Evolutionary conservation across 2,113 vertebrate genomes (phyloP).

Genomic region (Paradisaea rubra): DNA sequence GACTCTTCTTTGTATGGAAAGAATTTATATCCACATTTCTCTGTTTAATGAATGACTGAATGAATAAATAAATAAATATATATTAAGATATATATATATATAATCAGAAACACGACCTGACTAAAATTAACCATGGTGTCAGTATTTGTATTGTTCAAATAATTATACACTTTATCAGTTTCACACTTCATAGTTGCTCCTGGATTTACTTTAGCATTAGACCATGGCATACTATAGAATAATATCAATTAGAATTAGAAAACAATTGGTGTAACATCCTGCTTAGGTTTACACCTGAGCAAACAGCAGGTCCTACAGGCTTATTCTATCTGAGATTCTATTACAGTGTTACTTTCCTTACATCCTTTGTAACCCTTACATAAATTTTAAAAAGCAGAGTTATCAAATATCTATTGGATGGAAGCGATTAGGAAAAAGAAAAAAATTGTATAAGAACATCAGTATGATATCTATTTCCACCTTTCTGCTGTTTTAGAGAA

Average conservation of each 20-base stretch:
- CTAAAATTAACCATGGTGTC: neutral
- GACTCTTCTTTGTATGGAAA: neutral
- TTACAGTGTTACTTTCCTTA: neutral
- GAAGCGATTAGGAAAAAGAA: neutral
- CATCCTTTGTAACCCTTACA: neutral
- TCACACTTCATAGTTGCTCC: neutral
- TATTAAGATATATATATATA: neutral
- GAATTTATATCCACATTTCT: neutral
- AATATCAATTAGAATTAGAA: neutral
- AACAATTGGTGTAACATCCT: neutral
- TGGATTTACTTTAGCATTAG: neutral
- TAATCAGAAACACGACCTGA: neutral
- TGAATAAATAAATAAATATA: neutral
- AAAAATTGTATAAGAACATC: neutral
- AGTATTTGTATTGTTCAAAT: neutral
- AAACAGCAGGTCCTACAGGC: neutral
- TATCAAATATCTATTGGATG: neutral
- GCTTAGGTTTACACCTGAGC: neutral
- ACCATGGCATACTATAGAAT: neutral
- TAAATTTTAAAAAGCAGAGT: neutral
- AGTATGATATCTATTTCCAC: neutral
- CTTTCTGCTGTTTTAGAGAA: neutral
- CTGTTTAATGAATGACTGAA: neutral
- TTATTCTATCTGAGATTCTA: neutral
- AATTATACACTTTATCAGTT: neutral